These are phyloP conservation scores for Ephestia elutella DNA, from an alignment of 1,140 invertebrate species.

Conservation along the genomic window DNA sequence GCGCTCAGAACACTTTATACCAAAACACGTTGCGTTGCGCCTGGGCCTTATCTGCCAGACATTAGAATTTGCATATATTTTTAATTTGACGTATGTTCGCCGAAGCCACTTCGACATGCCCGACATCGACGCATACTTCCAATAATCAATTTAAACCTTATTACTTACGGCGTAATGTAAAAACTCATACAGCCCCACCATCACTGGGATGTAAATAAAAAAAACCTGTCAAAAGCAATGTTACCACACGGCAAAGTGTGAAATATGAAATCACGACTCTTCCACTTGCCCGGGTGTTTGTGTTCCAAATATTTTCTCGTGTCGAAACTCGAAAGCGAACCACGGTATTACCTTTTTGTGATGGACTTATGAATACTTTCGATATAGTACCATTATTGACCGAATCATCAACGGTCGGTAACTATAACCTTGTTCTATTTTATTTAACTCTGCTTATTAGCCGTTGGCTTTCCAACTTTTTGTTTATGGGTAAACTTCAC, in stretches of 20 bases:
- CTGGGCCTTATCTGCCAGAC: conserved; percentile 39
- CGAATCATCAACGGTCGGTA: conserved; percentile 22
- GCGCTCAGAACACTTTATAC: conserved; percentile 38
- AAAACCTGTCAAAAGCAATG: conserved; percentile 59
- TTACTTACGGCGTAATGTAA: conserved; percentile 14
- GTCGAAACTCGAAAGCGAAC: conserved; percentile 50
- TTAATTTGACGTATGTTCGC: conserved; percentile 51
- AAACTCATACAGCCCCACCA: conserved; percentile 13
- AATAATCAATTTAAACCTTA: conserved; percentile 23
- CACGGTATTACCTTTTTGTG: conserved; percentile 36
- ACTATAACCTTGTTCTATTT: conserved; percentile 42
- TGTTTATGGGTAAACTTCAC: conserved; percentile 4
- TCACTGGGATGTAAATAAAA: conserved; percentile 41
- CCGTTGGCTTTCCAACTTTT: neutral
- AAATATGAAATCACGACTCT: conserved; percentile 73
- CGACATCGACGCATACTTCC: neutral
- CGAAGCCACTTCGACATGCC: conserved; percentile 19
- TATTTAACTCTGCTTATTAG: neutral
- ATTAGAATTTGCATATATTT: conserved; percentile 59
- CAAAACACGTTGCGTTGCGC: conserved; percentile 34
- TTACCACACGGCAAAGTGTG: conserved; percentile 67
- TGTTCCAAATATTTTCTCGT: conserved; percentile 68
- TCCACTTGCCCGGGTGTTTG: conserved; percentile 62
- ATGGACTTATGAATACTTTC: conserved; percentile 35
- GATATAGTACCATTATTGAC: conserved; percentile 31